Percentiles rank a stretch among this genome's conserved stretches.
These are phyloP conservation scores for Anguilla marmorata DNA, from an alignment of 2,797 vertebrate species.

Conservation along the genomic window DNA sequence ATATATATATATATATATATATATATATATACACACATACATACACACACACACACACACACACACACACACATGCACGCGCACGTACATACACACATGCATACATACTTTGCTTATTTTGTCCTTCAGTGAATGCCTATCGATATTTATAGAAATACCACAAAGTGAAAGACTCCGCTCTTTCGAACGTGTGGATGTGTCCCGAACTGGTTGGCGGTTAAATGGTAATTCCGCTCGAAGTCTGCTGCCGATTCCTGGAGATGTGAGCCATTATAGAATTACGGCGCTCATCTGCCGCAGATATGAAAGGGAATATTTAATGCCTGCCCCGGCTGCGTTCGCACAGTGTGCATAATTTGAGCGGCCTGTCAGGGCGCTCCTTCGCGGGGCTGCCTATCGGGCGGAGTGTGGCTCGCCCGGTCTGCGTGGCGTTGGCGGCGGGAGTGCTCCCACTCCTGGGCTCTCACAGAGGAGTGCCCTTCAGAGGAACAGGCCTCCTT, in stretches of 20 bases:
- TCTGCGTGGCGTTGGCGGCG: background rate
- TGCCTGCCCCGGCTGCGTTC: background rate
- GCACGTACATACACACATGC: background rate
- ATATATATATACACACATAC: background rate
- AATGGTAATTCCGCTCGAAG: background rate
- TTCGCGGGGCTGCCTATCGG: background rate
- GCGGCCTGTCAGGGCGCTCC: background rate
- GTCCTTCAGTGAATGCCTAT: background rate
- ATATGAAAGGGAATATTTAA: slow-evolving; percentile 19
- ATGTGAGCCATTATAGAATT: slow-evolving; percentile 13
- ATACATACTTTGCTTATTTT: background rate
- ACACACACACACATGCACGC: too few species aligned
- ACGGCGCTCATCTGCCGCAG: background rate
- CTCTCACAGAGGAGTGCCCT: background rate
- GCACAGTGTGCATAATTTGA: slow-evolving; percentile 11
- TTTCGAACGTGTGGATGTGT: background rate
- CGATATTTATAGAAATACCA: background rate
- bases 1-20: background rate
- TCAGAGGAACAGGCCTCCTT: background rate
- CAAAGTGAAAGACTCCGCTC: background rate
- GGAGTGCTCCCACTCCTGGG: background rate
- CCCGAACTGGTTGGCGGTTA: background rate
- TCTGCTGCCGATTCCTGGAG: background rate
- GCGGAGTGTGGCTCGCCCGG: background rate
- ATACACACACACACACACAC: background rate